These are phyloP conservation scores for Microcaecilia unicolor DNA, from an alignment of 2,797 vertebrate species.

Conservation along the genomic window DNA sequence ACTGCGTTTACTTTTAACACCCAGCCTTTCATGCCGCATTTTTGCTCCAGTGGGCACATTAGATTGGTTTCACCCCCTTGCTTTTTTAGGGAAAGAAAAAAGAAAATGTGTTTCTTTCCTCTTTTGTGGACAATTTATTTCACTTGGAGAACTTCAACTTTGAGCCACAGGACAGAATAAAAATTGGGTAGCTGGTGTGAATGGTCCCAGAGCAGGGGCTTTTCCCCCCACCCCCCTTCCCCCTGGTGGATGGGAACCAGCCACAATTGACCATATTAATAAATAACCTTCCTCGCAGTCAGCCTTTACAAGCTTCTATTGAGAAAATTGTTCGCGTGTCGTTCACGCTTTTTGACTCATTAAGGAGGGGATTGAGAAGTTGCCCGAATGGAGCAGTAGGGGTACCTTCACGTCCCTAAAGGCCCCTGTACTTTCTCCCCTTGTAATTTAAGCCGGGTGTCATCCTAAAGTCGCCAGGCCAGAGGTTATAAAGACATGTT, in stretches of 20 bases:
- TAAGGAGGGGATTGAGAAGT: slow-evolving; percentile 56
- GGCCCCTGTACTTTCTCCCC: slow-evolving; percentile 42
- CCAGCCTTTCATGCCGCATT: slow-evolving; percentile 70
- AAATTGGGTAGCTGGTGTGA: slow-evolving; percentile 73
- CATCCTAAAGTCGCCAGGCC: slow-evolving; percentile 58
- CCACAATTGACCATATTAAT: slow-evolving; percentile 87
- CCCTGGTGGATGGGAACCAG: slow-evolving; percentile 82
- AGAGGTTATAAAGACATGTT: slow-evolving; percentile 79
- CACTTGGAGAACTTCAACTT: slow-evolving; percentile 73
- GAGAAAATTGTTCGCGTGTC: slow-evolving; percentile 95
- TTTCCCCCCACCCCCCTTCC: too few relatives aligned
- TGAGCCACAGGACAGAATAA: slow-evolving; percentile 74
- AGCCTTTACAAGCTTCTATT: slow-evolving; percentile 85
- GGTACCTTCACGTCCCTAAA: slow-evolving; percentile 48
- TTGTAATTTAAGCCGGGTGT: slow-evolving; percentile 52
- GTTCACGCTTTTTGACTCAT: slow-evolving; percentile 81
- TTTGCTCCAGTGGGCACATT: slow-evolving; percentile 78
- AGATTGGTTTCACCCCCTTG: slow-evolving; percentile 78
- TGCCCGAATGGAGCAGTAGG: slow-evolving; percentile 57
- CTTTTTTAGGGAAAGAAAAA: slow-evolving; percentile 64
- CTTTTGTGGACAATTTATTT: slow-evolving; percentile 79
- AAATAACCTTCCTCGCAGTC: slow-evolving; percentile 89
- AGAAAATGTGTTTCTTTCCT: slow-evolving; percentile 73
- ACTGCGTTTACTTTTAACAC: slow-evolving; percentile 78
- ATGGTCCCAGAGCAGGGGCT: slow-evolving; percentile 63